Evolutionary conservation across 2,888 invertebrate genomes (phyloP).

Genomic region (Agriopis marginaria): DNA sequence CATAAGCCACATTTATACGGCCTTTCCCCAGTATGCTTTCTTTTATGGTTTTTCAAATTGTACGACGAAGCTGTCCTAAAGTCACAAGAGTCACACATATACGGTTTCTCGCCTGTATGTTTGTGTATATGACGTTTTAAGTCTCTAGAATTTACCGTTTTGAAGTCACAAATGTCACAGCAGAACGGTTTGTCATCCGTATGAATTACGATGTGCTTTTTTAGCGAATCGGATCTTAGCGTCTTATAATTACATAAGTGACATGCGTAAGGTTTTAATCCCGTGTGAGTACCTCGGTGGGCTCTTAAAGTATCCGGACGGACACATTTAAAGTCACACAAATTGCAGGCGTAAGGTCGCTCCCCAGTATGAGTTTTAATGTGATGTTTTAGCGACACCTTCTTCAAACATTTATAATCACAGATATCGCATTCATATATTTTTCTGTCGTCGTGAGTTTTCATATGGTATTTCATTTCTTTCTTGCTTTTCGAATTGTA

Average conservation of each 20-base stretch:
- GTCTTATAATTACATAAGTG: slow-evolving; percentile 23
- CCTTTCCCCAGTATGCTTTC: slow-evolving; percentile 20
- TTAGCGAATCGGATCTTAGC: slow-evolving; percentile 5
- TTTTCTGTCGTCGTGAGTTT: neutral
- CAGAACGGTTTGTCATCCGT: slow-evolving; percentile 11
- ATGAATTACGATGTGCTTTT: slow-evolving; percentile 8
- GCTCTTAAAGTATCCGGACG: slow-evolving; percentile 8
- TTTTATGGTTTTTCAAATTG: slow-evolving; percentile 12
- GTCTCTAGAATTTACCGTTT: neutral
- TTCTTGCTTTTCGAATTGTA: neutral
- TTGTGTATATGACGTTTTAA: slow-evolving; percentile 20
- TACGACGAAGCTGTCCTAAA: neutral
- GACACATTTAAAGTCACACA: slow-evolving; percentile 20
- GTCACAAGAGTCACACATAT: slow-evolving; percentile 8
- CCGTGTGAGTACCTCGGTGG: neutral
- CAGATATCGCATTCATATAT: slow-evolving; percentile 11
- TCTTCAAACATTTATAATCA: slow-evolving; percentile 7
- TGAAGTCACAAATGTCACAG: slow-evolving; percentile 19
- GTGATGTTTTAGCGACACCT: slow-evolving; percentile 10
- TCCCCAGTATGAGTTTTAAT: slow-evolving; percentile 21
- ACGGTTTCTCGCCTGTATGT: slow-evolving; percentile 25
- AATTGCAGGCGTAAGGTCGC: slow-evolving; percentile 17
- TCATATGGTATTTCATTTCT: slow-evolving; percentile 7
- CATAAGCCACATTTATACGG: slow-evolving; percentile 26
- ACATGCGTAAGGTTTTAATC: slow-evolving; percentile 23